These are phyloP conservation scores for Leuctra nigra DNA, from an alignment of 2,888 invertebrate species.

Conservation along the genomic window DNA sequence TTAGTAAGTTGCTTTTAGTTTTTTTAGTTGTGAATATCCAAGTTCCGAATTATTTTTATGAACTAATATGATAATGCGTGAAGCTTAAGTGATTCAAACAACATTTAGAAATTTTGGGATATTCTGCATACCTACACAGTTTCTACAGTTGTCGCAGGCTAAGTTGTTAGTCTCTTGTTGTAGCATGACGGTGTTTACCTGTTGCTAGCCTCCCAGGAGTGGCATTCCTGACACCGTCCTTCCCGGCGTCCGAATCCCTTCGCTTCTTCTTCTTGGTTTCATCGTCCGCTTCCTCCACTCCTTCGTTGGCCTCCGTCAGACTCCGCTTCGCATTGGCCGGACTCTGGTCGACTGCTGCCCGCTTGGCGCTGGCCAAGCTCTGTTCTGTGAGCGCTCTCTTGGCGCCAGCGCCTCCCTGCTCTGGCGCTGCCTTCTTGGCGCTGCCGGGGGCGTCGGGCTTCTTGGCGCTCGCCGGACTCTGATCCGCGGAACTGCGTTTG, in stretches of 20 bases:
- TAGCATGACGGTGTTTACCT: no score
- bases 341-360: conserved; percentile 32
- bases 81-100: no score
- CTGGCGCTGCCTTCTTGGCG: conserved; percentile 32
- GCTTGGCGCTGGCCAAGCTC: conserved; percentile 21
- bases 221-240: conserved; percentile 40
- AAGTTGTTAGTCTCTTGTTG: no score
- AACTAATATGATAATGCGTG: no score
- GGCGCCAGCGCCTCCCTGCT: conserved; percentile 36
- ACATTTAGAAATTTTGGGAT: no score
- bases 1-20: no score
- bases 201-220: conserved; percentile 1
- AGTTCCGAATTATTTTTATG: no score
- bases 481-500: no score
- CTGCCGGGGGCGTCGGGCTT: no score
- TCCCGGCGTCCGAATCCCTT: conserved; percentile 60
- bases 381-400: conserved; percentile 23
- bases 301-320: conserved; percentile 38
- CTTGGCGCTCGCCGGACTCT: no score
- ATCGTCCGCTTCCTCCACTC: conserved; percentile 55
- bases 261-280: conserved; percentile 65
- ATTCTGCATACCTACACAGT: no score
- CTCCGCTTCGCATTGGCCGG: conserved; percentile 27
- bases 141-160: no score
- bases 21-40: background rate